Percentiles rank a stretch among this genome's conserved stretches.
Conservation (phyloP, 2,888 invertebrate genomes). For the Andrena chrysosceles region DNA sequence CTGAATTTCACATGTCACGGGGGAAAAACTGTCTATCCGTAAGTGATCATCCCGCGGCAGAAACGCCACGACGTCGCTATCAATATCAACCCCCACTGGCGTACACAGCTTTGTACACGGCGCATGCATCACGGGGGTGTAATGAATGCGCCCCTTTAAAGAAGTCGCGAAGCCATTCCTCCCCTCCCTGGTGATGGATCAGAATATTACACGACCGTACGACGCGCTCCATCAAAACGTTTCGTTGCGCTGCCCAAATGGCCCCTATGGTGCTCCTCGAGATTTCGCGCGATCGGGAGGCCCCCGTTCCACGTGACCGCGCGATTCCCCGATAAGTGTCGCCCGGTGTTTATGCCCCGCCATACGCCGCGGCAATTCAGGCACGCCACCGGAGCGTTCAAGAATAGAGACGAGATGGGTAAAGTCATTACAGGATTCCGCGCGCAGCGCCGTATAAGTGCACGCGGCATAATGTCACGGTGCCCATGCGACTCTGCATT, state of each 20-base stretch:
- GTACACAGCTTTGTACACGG: slow-evolving; percentile 20
- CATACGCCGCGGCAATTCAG: slow-evolving; percentile 48
- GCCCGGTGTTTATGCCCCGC: slow-evolving; percentile 42
- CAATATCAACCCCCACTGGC: slow-evolving; percentile 48
- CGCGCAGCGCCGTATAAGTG: slow-evolving; percentile 59
- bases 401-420: slow-evolving; percentile 72
- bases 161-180: slow-evolving; percentile 8
- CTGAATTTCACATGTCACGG: slow-evolving; percentile 38
- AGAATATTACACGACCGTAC: slow-evolving; percentile 41
- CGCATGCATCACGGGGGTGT: slow-evolving; percentile 33
- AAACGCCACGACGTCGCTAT: slow-evolving; percentile 42
- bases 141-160: slow-evolving; percentile 45
- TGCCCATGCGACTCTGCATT: slow-evolving; percentile 65
- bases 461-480: slow-evolving; percentile 65
- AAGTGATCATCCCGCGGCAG: slow-evolving; percentile 35
- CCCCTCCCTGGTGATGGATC: slow-evolving; percentile 37
- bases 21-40: slow-evolving; percentile 28
- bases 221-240: slow-evolving; percentile 44
- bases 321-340: slow-evolving; percentile 15
- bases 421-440: slow-evolving; percentile 75
- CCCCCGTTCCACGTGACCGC: not conserved
- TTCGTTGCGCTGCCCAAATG: slow-evolving; percentile 13
- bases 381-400: slow-evolving; percentile 37
- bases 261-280: not conserved
- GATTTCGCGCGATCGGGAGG: slow-evolving; percentile 25